Base-by-base conservation (phyloP, 2,113 vertebrate species). In the Prietella phreatophila region DNA sequence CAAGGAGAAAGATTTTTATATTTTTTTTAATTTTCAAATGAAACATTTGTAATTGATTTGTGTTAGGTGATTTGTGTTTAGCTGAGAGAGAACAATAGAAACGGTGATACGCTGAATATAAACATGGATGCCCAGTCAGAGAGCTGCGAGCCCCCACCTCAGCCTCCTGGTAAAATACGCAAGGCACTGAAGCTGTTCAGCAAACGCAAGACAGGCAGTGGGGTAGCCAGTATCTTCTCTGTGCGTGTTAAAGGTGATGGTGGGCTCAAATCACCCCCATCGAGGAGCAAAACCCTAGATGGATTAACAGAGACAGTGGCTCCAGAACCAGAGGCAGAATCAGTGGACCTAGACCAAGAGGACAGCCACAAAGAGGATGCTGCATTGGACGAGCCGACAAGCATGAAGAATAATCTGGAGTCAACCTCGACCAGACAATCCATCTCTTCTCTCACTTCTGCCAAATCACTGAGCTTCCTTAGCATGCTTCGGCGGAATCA, bases 151-250 rank as follows among this genome's bases (percentile, higher is more conserved):
- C 93, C 96, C 85, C 96, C 96, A 87, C 91, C 95, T 84, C 97
- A 93, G 94, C 96, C 97, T 84, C 95, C 97, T 91, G 97, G 97
- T 88, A 98, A 96, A 96, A 98, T 98, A 88, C 97, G 97, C 92
- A 99, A 97, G 93, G 97, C 97, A 27, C 98, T 99, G 94, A 99
- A 99, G 93, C 94, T 99, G 89, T 99, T 99, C 91, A 96, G 96
- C 93, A 98, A 97, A 92, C 96, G 97, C 93, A 97, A 96, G 90
- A 94, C 97, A 61, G 96, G 96, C 93, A 95, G 91, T 85, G 90
- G 95, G 55, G 93, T 97, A 93, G 95, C 96, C 56, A 96, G 96
- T 94, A 98, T 99, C 91, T 99, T 99, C 92, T 96, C 96, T 90
- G 95, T 98, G 88, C 96, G 95, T 90, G 95, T 94, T 95, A 97